These are phyloP conservation scores for Perizoma flavofasciatum DNA, from an alignment of 2,888 invertebrate species.

Conservation along the genomic window DNA sequence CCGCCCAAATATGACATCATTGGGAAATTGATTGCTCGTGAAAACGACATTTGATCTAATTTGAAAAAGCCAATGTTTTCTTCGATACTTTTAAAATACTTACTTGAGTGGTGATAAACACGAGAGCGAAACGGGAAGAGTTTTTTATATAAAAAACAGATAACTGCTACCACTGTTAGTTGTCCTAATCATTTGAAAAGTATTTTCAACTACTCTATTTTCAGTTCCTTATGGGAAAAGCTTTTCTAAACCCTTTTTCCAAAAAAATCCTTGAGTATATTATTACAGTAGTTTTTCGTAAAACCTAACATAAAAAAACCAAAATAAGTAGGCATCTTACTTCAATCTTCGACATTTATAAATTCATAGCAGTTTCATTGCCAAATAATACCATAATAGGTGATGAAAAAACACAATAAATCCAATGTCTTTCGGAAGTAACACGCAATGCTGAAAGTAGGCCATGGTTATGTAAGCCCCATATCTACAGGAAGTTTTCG, in stretches of 20 bases:
- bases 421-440: conserved; percentile 46
- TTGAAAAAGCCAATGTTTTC: neutral
- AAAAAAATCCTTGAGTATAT: too few relatives aligned
- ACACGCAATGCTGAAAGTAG: conserved; percentile 58
- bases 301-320: too few relatives aligned
- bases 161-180: too few relatives aligned
- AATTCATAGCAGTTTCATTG: neutral
- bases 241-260: too few relatives aligned
- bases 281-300: too few relatives aligned
- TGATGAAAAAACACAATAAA: conserved; percentile 48
- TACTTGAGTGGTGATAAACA: neutral
- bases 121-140: too few relatives aligned
- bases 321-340: neutral
- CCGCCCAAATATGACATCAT: conserved; percentile 56
- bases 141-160: too few relatives aligned
- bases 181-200: too few relatives aligned
- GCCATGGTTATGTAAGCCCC: conserved; percentile 51
- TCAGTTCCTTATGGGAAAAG: too few relatives aligned
- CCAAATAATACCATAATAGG: conserved; percentile 16
- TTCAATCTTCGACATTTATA: neutral
- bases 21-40: conserved; percentile 64
- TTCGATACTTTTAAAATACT: neutral
- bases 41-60: conserved; percentile 10
- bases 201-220: too few relatives aligned
- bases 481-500: conserved; percentile 40